Conservation (phyloP, 1,140 invertebrate species). For the Maconellicoccus hirsutus region DNA sequence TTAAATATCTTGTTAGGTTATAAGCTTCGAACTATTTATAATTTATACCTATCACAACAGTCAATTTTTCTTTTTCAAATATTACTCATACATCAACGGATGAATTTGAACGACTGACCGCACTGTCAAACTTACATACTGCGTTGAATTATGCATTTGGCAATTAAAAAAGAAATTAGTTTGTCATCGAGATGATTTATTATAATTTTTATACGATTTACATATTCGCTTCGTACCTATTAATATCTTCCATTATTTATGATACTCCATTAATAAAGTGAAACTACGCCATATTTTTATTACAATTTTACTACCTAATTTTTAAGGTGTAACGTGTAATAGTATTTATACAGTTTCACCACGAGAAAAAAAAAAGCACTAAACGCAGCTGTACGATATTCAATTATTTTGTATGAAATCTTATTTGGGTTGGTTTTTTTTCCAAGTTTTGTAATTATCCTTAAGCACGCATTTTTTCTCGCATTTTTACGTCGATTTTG, state of each 20-base stretch:
- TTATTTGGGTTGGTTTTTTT: not conserved
- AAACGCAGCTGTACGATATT: not conserved
- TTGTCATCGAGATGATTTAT: not conserved
- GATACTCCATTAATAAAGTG: not conserved
- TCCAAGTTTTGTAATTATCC: not conserved
- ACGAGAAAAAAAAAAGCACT: no score
- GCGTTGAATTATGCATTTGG: not conserved
- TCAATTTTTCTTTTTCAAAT: not conserved
- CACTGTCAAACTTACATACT: not conserved
- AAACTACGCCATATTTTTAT: not conserved
- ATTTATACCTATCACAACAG: not conserved
- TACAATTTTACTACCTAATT: not conserved
- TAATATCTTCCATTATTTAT: not conserved
- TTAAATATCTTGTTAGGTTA: no score
- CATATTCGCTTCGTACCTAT: not conserved
- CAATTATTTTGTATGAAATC: slow-evolving; percentile 5
- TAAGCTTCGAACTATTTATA: no score
- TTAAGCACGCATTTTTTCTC: not conserved
- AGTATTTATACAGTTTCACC: not conserved
- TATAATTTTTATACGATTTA: not conserved
- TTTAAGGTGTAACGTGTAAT: not conserved
- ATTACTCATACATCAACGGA: not conserved
- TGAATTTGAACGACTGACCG: not conserved
- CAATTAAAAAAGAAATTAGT: not conserved
- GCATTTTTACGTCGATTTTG: not conserved